Percentiles rank a stretch among this genome's conserved stretches.
These are phyloP conservation scores for Columbina picui DNA, from an alignment of 2,113 vertebrate species.

Conservation along the genomic window DNA sequence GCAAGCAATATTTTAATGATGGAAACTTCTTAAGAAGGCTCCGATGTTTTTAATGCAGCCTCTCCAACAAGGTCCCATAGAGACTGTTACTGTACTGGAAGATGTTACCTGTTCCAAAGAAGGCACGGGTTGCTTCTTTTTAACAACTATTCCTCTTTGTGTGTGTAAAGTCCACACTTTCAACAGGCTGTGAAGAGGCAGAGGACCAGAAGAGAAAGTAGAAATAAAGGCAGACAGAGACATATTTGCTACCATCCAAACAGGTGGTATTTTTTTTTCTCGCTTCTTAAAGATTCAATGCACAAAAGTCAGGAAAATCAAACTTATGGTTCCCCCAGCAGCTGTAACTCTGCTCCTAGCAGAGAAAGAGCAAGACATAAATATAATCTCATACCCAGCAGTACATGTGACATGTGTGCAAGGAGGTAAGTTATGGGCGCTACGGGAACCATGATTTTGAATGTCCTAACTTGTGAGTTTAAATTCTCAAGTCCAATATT, in stretches of 20 bases:
- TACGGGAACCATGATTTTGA: conserved; percentile 4
- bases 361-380: conserved; percentile 50
- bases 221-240: neutral
- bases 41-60: neutral
- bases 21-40: neutral
- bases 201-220: neutral
- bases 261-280: neutral
- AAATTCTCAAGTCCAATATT: conserved; percentile 6
- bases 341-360: conserved; percentile 48
- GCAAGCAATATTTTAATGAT: neutral
- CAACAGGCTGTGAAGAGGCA: neutral
- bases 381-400: conserved; percentile 32
- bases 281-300: conserved; percentile 13
- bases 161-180: neutral
- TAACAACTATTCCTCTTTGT: neutral
- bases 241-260: neutral
- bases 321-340: conserved; percentile 35
- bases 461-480: conserved; percentile 46
- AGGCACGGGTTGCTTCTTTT: neutral
- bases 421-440: conserved; percentile 36
- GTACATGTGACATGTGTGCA: conserved; percentile 1
- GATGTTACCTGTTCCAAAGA: neutral
- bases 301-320: conserved; percentile 37
- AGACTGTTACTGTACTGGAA: neutral
- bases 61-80: rapidly evolving